A percentile compares a stretch with the other conserved stretches of the same genome.
These are phyloP conservation scores for Plecturocebus donacophilus DNA, from an alignment of 2,113 vertebrate species.

Conservation along the genomic window DNA sequence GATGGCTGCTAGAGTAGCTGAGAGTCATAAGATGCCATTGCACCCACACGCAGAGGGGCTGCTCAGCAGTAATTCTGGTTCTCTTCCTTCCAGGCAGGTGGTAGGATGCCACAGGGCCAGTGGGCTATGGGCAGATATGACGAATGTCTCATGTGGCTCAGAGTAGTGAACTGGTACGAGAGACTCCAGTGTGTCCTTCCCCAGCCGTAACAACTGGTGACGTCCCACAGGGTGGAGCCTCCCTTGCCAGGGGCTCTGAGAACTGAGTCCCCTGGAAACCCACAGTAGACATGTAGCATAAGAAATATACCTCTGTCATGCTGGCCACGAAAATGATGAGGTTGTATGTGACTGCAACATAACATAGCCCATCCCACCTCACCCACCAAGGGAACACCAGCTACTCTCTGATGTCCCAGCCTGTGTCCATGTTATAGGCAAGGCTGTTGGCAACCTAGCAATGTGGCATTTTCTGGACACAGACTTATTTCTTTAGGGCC, in stretches of 20 bases:
- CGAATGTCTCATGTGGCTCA: not conserved
- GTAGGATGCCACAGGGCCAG: not conserved
- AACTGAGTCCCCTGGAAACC: not conserved
- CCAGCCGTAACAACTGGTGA: not conserved
- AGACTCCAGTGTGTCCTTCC: not conserved
- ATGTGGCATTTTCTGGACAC: not conserved
- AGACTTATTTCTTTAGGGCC: not conserved
- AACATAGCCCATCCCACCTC: not conserved
- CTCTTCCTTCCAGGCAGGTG: not conserved
- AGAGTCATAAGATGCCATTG: accelerated
- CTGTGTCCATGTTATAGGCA: not conserved
- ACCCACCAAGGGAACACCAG: not conserved
- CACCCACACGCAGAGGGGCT: not conserved
- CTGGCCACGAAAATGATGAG: not conserved
- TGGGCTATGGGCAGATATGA: not conserved
- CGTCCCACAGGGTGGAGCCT: not conserved
- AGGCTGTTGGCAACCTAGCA: not conserved
- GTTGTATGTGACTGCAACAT: not conserved
- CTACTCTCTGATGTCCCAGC: not conserved
- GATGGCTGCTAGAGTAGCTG: not conserved
- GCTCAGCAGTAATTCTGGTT: not conserved
- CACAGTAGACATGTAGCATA: not conserved
- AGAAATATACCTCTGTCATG: not conserved
- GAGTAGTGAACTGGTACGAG: not conserved
- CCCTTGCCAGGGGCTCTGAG: not conserved